Percentiles rank a stretch among this genome's conserved stretches.
Conservation (phyloP, 2,797 vertebrate genomes). For the Scleropages formosus region DNA sequence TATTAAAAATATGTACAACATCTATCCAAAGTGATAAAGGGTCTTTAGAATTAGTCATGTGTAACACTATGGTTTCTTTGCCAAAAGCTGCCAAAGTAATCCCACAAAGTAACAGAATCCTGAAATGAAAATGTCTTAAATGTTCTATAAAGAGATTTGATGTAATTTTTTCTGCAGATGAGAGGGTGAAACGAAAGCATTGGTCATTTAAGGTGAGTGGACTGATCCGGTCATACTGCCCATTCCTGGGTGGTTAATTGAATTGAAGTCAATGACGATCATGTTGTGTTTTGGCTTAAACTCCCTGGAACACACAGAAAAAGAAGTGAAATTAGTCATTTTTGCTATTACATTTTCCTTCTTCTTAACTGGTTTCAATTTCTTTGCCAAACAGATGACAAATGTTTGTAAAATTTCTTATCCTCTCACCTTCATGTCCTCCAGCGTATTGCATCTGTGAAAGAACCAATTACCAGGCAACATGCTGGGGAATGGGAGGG, state of each 20-base stretch:
- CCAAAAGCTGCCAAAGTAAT: slow-evolving; percentile 8
- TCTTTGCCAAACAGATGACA: slow-evolving; percentile 39
- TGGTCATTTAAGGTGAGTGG: slow-evolving; percentile 37
- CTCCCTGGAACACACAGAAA: slow-evolving; percentile 69
- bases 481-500: slow-evolving; percentile 55
- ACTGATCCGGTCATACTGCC: slow-evolving; percentile 63
- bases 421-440: slow-evolving; percentile 48
- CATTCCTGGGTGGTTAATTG: slow-evolving; percentile 74
- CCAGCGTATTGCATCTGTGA: slow-evolving; percentile 47
- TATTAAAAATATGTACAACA: no score
- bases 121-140: not conserved
- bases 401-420: slow-evolving; percentile 48
- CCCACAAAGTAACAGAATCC: not conserved
- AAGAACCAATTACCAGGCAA: slow-evolving; percentile 69
- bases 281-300: slow-evolving; percentile 80
- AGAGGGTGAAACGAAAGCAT: slow-evolving; percentile 11
- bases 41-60: not conserved
- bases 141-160: not conserved
- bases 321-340: slow-evolving; percentile 1
- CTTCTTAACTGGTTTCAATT: slow-evolving; percentile 52
- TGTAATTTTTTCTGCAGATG: slow-evolving; percentile 13
- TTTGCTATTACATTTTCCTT: slow-evolving; percentile 49
- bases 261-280: slow-evolving; percentile 91
- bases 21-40: not conserved
- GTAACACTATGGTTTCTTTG: slow-evolving; percentile 9